A percentile compares a stretch with the other conserved stretches of the same genome.
phyloP scores from a whole-genome alignment of 2,797 vertebrate species.

The Peromyscus melanophrys region DNA sequence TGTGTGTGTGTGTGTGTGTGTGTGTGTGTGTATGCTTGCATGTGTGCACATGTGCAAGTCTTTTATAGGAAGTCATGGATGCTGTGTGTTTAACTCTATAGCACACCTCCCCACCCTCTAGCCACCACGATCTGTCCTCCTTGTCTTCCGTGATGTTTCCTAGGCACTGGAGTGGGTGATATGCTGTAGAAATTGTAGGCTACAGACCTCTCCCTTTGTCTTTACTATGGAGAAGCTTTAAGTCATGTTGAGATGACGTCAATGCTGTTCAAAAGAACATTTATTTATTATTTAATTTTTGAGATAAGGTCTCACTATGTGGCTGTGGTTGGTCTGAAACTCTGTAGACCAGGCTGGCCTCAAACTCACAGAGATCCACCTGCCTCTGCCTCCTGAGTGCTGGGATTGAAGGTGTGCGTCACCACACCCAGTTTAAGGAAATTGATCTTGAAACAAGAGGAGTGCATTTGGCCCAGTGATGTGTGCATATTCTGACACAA shows the following conservation, averaged over 20 bases:
- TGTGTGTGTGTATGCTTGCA: rapidly evolving
- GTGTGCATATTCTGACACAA: neutral
- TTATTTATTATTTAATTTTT: neutral
- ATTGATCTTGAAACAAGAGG: neutral
- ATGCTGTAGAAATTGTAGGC: neutral
- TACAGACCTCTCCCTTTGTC: neutral
- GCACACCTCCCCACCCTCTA: neutral
- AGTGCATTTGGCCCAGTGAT: neutral
- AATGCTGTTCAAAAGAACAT: neutral
- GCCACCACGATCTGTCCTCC: neutral
- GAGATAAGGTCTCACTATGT: too few species aligned
- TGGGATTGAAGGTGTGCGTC: neutral
- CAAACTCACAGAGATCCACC: neutral
- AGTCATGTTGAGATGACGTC: neutral
- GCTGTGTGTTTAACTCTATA: neutral
- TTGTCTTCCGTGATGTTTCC: neutral
- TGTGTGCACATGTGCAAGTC: neutral
- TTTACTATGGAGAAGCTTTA: rapidly evolving
- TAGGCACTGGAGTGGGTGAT: neutral
- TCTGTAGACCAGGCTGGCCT: neutral
- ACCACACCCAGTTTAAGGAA: neutral
- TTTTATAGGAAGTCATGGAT: neutral
- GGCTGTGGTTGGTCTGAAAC: neutral
- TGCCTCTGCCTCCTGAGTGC: neutral
- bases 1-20: neutral